Evolutionary conservation across 2,113 vertebrate species (phyloP), one percentile per base, ranked within the genome.

Genomic region (Rattus rattus): DNA sequence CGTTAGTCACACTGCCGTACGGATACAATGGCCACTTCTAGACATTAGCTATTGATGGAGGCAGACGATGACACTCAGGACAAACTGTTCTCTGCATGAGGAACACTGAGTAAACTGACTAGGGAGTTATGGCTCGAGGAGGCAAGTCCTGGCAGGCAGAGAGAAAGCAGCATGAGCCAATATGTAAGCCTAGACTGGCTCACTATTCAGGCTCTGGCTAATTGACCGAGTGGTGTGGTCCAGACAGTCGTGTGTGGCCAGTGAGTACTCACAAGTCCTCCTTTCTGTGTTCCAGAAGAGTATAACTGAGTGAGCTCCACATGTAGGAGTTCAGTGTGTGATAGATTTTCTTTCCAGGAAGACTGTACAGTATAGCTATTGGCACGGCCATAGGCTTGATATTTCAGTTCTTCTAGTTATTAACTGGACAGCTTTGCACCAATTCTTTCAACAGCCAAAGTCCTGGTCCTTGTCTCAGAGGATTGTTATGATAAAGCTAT

Each of bases 1-100:
- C 9, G 1, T 43, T 24, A 10, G 0, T 63, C 86, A 14, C 2
- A 39, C 49, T 28, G 22, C 30, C 16, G 13, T 20, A 36, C 70
- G 14, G 30, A 54, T n/a, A 80, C 8, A 12, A 10, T 3, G 10
- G 36, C 3, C 5, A 5, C 65, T 30, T 33, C 2, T 1, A 0
- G 28, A 5, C 63, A n/a, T 13, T 12, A 0, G 1, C 56, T 69
- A 7, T 13, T 67, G 10, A 7, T 6, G 0, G 17, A 75, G 11
- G 28, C 7, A 14, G 36, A 17, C 11, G 17, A 30, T 0, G 3
- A 39, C 30, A 13, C 20, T 10, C 14, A 52, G 33, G 54, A n/a
- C 3, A 7, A 16, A 17, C 24, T 77, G 39, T 2, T 11, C 33
- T 80, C 73, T 47, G 17, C 0, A 0, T 4, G 56, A 49, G n/a